A percentile compares a stretch with the other conserved stretches of the same genome.
These are phyloP conservation scores for Colistium nudipinnis DNA, from an alignment of 2,113 vertebrate species.

Conservation along the genomic window DNA sequence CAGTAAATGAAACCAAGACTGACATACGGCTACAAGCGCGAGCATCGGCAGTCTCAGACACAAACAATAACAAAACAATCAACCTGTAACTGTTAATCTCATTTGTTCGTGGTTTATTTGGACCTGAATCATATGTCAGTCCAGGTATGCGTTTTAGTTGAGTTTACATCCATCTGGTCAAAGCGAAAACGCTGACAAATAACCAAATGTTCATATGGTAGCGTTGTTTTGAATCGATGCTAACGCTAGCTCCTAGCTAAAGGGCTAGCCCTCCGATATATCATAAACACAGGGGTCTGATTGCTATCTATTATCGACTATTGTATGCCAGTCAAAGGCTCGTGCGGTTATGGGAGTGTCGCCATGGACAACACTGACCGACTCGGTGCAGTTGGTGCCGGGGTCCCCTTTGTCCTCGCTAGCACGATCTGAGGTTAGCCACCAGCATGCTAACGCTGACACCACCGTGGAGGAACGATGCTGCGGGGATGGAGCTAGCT, in stretches of 20 bases:
- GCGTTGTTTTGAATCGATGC: constrained; percentile 56
- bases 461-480: constrained; percentile 47
- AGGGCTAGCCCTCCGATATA: not conserved
- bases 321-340: not conserved
- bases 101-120: not conserved
- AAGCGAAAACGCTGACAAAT: not conserved
- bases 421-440: constrained; percentile 56
- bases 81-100: constrained; percentile 3
- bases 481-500: constrained; percentile 43
- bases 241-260: constrained; percentile 39
- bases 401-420: constrained; percentile 77
- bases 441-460: constrained; percentile 53
- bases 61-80: constrained; percentile 62
- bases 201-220: not conserved
- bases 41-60: not conserved
- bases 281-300: not conserved
- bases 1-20: not conserved
- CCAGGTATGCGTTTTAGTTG: rapidly evolving
- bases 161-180: rapidly evolving
- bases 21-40: not conserved
- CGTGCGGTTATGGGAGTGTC: not conserved
- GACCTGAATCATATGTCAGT: not conserved
- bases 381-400: constrained; percentile 15
- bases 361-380: constrained; percentile 2
- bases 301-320: not conserved